A percentile compares a stretch with the other conserved stretches of the same genome.
phyloP scores from a whole-genome alignment of 1,140 invertebrate genomes.

The Rhyzopertha dominica region DNA sequence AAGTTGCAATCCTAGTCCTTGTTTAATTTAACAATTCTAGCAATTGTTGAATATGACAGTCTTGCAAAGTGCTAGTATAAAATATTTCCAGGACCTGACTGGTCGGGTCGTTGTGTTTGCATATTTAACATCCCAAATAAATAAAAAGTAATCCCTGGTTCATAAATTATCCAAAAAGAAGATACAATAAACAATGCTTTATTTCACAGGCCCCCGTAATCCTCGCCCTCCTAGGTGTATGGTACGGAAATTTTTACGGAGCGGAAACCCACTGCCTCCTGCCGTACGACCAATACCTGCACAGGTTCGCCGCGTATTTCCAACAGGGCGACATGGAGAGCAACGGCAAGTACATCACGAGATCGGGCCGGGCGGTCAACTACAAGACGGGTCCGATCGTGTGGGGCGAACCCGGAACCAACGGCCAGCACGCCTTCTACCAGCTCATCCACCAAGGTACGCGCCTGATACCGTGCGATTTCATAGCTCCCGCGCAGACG shows the following conservation, averaged over 20 bases:
- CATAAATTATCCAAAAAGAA: too few species aligned
- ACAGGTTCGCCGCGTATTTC: constrained; percentile 98
- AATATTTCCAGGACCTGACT: too few species aligned
- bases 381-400: constrained; percentile 60
- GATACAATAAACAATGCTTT: constrained; percentile 11
- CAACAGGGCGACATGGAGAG: constrained; percentile 99
- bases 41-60: too few species aligned
- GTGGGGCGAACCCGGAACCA: constrained; percentile 95
- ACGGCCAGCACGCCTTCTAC: constrained; percentile 99
- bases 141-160: too few species aligned
- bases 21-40: too few species aligned
- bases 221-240: constrained; percentile 89
- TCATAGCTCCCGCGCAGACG: constrained; percentile 88
- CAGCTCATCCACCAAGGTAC: constrained; percentile 91
- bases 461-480: constrained; percentile 92
- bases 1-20: too few species aligned
- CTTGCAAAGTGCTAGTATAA: too few species aligned
- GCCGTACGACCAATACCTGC: constrained; percentile 98
- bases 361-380: constrained; percentile 63
- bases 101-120: too few species aligned
- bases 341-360: constrained; percentile 94
- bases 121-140: too few species aligned
- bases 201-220: constrained; percentile 82
- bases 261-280: constrained; percentile 93
- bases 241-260: constrained; percentile 95